Evolutionary conservation across 2,888 invertebrate genomes (phyloP).

Genomic region (Cabera pusaria): DNA sequence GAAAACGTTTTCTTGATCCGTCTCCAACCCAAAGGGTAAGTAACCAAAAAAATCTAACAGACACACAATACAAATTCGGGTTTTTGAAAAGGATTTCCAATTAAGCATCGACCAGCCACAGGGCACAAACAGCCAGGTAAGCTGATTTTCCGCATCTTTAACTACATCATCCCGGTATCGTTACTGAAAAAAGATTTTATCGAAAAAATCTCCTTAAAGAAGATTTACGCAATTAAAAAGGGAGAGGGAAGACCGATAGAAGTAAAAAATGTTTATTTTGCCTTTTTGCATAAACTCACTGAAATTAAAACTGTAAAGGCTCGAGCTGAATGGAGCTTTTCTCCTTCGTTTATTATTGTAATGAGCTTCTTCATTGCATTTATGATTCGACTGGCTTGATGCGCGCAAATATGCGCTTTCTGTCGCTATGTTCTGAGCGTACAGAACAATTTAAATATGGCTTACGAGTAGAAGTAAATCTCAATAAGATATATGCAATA

Average conservation of each 20-base stretch:
- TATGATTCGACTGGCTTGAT: constrained; percentile 4
- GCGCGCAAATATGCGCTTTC: too few relatives aligned
- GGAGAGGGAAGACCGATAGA: constrained; percentile 49
- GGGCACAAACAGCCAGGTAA: constrained; percentile 47
- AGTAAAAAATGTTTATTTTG: constrained; percentile 53
- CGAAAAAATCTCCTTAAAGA: constrained; percentile 59
- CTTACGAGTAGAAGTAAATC: too few relatives aligned
- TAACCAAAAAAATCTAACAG: background rate
- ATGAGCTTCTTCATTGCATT: constrained; percentile 9
- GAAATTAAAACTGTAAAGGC: constrained; percentile 31
- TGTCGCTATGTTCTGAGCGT: too few relatives aligned
- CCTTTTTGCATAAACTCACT: constrained; percentile 49
- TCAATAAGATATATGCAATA: too few relatives aligned
- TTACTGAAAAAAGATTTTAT: constrained; percentile 58
- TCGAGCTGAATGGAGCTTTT: constrained; percentile 17
- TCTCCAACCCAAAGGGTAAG: background rate
- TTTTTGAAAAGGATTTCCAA: constrained; percentile 30
- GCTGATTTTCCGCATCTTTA: constrained; percentile 56
- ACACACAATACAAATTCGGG: constrained; percentile 5
- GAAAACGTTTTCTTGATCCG: too few relatives aligned
- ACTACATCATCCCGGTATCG: constrained; percentile 51
- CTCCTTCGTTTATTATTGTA: constrained; percentile 17
- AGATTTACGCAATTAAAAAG: constrained; percentile 75
- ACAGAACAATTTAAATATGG: too few relatives aligned
- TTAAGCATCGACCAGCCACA: constrained; percentile 34